Evolutionary conservation across 2,888 invertebrate species (phyloP).

Genomic region (Heliconius charithonia): DNA sequence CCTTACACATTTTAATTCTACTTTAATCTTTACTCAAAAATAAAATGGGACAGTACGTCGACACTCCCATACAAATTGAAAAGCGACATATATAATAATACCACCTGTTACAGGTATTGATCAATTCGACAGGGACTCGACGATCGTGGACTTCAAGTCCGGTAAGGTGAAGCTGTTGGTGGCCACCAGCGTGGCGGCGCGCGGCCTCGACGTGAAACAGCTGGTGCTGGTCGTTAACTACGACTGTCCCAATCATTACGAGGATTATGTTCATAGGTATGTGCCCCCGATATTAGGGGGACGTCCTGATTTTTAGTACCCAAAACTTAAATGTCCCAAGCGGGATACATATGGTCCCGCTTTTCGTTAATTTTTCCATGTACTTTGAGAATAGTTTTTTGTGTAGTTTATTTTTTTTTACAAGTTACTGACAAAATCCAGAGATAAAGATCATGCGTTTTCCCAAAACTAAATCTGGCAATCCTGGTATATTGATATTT

Average conservation of each 20-base stretch:
- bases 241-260: conserved; percentile 99
- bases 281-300: no score
- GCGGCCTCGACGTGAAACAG: conserved; percentile 99
- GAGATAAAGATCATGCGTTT: no score
- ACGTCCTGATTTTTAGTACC: no score
- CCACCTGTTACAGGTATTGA: conserved; percentile 91
- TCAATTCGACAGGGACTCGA: conserved; percentile 99
- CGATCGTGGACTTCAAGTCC: conserved; percentile 98
- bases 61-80: not conserved
- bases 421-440: no score
- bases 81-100: conserved; percentile 65
- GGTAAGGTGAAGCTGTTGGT: conserved; percentile 96
- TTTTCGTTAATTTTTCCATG: no score
- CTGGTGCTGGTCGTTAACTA: conserved; percentile 98
- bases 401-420: no score
- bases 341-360: no score
- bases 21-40: not conserved
- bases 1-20: no score
- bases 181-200: conserved; percentile 98
- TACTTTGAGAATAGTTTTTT: no score
- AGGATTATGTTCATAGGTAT: conserved; percentile 97
- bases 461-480: no score
- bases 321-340: no score
- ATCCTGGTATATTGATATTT: not conserved
- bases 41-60: conserved; percentile 30